Evolutionary conservation across 2,113 vertebrate genomes (phyloP), one percentile per base, ranked within the genome.

Genomic region (Neofelis nebulosa): DNA sequence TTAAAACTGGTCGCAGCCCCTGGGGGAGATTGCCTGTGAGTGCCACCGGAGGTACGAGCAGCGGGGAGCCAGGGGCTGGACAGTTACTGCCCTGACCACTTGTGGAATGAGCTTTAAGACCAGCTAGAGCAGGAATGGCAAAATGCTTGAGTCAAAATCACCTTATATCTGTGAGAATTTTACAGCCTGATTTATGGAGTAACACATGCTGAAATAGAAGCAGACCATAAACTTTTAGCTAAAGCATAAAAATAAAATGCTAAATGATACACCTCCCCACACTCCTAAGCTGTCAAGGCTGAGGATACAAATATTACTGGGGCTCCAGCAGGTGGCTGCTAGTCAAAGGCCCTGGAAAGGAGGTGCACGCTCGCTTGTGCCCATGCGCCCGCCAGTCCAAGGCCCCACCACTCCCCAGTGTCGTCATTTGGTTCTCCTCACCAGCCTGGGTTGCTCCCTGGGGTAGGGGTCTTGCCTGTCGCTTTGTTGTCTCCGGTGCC

Each of bases 171-270:
- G 21, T 55, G 89, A 88, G 89, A 73, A 45, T 79, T 85, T 94
- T 93, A 78, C 21, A 69, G 86, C 45, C 61, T 83, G 31, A 91
- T 96, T 96, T 93, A 89, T 74, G 78, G 89, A 89, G 61, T 91
- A 52, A 73, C 94, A 95, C 27, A 66, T 81, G 73, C 45, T 89
- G 82, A 73, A 93, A 76, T 41, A 85, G 57, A 96, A 89, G 36
- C 16, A 93, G n/a, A 79, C 18, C 55, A 57, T 93, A 76, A 90
- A 88, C 48, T 93, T 90, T 84, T 76, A 84, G 55, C 45, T 45
- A 80, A 76, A 48, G 55, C 38, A 94, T 94, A 93, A 84, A 93
- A 50, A 82, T 45, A 29, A 78, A 85, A 68, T 82, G 45, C 71
- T 85, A 38, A 96, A 96, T 82, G 65, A 48, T 65, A 71, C 38